Evolutionary conservation across 2,888 invertebrate species (phyloP), one percentile per base, ranked within the genome.

Genomic region (Teinopalpus imperialis): DNA sequence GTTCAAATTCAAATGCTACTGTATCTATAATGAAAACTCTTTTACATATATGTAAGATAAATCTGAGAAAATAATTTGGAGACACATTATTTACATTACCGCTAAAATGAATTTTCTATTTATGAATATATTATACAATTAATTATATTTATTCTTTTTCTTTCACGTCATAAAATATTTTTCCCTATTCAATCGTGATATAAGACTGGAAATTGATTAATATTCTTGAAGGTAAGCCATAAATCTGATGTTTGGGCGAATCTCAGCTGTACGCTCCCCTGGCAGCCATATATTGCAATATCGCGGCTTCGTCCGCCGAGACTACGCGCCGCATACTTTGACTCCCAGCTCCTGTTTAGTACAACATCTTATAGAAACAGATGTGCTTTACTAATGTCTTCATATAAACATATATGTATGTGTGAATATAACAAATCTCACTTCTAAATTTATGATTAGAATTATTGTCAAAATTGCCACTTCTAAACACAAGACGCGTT

Each of bases 201-300:
- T 36, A 54, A 45, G 53, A 49, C 47, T 52, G 51, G 52, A 64
- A 68, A 74, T 71, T 73, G 72, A 75, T 79, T 75, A 78, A 74
- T 81, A 80, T 77, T 79, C 73, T 66, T 73, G 63, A 66, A 70
- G 66, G 67, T 61, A 54, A 63, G 69, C 66, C 67, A 82, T 86
- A 87, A 87, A 87, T 86, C 82, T 76, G 66, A 64, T 72, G 70
- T 78, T 77, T 72, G 66, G 63, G 57, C 53, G 58, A 86, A 85
- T 79, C 83, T 82, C 81, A 77, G 83, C 80, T 76, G 77, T 58
- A 60, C 52, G 55, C 64, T 87, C 87, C 87, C 87, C 55, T 63
- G 83, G 68, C 80, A 73, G 74, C 75, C 76, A 83, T 88, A 86
- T 74, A 86, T 87, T 71, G 80, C 74, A 69, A 77, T 81, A 79